A percentile compares a stretch with the other conserved stretches of the same genome.
Conservation (phyloP, 2,888 invertebrate species). For the Heliconius ethilla region DNA sequence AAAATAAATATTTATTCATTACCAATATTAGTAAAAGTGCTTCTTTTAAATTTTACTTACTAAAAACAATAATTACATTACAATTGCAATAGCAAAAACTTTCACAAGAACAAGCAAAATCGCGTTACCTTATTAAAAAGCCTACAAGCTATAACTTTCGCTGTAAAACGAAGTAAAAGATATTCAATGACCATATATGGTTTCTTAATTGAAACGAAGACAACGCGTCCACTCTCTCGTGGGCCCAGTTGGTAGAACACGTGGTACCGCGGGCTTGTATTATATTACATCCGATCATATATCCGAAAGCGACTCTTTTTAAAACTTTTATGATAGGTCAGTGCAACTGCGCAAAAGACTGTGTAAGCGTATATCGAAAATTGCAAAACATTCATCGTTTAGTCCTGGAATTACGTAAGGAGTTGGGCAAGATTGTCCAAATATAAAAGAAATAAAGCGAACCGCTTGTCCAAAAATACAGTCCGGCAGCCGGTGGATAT, state of each 20-base stretch:
- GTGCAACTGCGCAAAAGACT: conserved; percentile 60
- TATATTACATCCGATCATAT: conserved; percentile 26
- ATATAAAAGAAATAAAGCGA: conserved; percentile 66
- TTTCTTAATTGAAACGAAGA: conserved; percentile 20
- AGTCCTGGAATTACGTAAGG: conserved; percentile 75
- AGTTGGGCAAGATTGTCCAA: conserved; percentile 72
- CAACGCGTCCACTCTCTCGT: conserved; percentile 18
- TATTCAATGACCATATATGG: conserved; percentile 13
- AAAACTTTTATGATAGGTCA: conserved; percentile 54
- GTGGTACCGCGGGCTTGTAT: not conserved
- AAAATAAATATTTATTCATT: not conserved
- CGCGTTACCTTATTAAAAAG: not conserved
- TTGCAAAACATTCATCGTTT: conserved; percentile 71
- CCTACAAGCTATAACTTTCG: conserved; percentile 15
- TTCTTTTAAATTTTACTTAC: not conserved
- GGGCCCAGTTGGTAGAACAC: not conserved
- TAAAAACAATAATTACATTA: not conserved
- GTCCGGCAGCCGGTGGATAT: conserved; percentile 64
- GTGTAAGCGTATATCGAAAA: conserved; percentile 69
- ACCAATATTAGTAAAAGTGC: not conserved
- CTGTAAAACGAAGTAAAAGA: conserved; percentile 12
- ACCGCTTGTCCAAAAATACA: conserved; percentile 58
- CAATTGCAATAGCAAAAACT: conserved; percentile 6
- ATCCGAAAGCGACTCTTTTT: conserved; percentile 39
- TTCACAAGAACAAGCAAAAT: conserved; percentile 2